These are phyloP conservation scores for Pelosia muscerda DNA, from an alignment of 2,888 invertebrate species.

Conservation along the genomic window DNA sequence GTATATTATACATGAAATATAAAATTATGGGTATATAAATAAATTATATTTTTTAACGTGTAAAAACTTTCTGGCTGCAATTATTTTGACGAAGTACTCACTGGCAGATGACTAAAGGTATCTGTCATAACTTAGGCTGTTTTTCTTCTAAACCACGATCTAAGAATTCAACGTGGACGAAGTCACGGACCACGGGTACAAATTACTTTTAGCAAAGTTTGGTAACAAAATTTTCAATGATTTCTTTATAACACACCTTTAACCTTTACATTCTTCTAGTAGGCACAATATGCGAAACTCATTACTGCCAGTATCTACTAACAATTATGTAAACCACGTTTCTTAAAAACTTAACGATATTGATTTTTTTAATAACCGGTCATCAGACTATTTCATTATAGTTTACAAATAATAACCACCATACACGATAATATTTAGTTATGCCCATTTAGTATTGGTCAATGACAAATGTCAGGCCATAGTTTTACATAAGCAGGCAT, in stretches of 20 bases:
- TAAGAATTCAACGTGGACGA: too few relatives aligned
- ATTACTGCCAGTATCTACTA: background rate
- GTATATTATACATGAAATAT: too few relatives aligned
- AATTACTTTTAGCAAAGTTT: background rate
- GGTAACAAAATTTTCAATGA: background rate
- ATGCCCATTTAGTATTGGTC: conserved; percentile 35
- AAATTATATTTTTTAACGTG: too few relatives aligned
- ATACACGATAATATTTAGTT: conserved; percentile 5
- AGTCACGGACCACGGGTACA: too few relatives aligned
- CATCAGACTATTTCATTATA: background rate
- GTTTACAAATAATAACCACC: background rate
- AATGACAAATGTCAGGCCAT: conserved; percentile 18
- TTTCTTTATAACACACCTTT: background rate
- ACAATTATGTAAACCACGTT: background rate
- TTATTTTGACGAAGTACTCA: too few relatives aligned
- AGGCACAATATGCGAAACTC: background rate
- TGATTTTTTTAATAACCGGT: background rate
- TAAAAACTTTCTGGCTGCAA: too few relatives aligned
- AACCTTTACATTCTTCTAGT: background rate
- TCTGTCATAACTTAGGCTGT: too few relatives aligned
- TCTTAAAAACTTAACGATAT: background rate
- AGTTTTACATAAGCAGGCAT: conserved; percentile 42
- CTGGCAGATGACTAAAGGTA: too few relatives aligned
- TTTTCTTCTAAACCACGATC: too few relatives aligned
- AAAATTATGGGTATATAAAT: too few relatives aligned